These are phyloP conservation scores for Tetramorium bicarinatum DNA, from an alignment of 2,888 invertebrate genomes.

Conservation along the genomic window DNA sequence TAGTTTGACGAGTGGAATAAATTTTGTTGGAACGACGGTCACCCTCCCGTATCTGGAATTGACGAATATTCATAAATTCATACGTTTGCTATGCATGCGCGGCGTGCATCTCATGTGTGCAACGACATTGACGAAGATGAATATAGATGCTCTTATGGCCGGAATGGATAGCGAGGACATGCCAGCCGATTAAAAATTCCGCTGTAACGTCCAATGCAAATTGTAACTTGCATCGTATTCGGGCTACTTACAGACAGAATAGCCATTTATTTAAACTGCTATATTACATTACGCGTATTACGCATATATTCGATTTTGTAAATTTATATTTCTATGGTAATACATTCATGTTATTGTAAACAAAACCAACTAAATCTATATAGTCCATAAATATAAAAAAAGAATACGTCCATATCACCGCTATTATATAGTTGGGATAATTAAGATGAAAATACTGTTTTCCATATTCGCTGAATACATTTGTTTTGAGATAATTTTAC, in stretches of 20 bases:
- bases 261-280: not conserved
- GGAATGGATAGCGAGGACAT: not conserved
- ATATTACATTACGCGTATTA: not conserved
- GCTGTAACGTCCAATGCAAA: conserved; percentile 24
- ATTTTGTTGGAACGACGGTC: conserved; percentile 24
- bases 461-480: not conserved
- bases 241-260: conserved; percentile 13
- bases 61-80: conserved; percentile 57
- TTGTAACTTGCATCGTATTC: not conserved
- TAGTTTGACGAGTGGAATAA: conserved; percentile 45
- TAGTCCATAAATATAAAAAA: not conserved
- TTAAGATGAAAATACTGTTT: conserved; percentile 7
- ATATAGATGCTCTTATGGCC: conserved; percentile 36
- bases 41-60: conserved; percentile 41
- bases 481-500: not conserved
- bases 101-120: conserved; percentile 33
- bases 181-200: conserved; percentile 39
- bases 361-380: not conserved
- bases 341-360: not conserved
- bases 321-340: not conserved
- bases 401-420: not conserved
- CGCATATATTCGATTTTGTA: not conserved
- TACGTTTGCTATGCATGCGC: conserved; percentile 34
- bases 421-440: not conserved
- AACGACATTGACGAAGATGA: conserved; percentile 53